Conservation (phyloP, 2,113 vertebrate genomes). For the Erythrolamprus reginae region DNA sequence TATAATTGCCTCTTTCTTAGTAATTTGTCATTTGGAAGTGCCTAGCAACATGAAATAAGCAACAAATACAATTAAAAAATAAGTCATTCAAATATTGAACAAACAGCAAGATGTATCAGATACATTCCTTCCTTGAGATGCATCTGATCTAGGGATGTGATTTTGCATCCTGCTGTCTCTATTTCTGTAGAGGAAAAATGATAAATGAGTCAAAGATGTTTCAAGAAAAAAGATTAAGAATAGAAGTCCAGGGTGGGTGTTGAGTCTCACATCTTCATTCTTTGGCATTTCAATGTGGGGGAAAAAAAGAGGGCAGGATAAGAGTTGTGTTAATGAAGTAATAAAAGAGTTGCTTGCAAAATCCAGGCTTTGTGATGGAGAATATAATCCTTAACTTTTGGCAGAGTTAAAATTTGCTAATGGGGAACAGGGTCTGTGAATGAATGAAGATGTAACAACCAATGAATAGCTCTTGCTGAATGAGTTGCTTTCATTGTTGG, state of each 20-base stretch:
- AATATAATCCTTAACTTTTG: neutral
- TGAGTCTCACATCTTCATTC: neutral
- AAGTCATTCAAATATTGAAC: neutral
- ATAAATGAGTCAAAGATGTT: neutral
- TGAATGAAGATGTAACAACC: neutral
- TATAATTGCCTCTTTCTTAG: neutral
- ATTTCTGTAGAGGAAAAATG: neutral
- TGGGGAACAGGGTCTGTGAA: neutral
- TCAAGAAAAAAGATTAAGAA: neutral
- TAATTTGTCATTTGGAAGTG: neutral
- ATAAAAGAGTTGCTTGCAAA: neutral
- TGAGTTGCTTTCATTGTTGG: neutral
- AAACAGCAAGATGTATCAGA: neutral
- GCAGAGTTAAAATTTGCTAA: neutral
- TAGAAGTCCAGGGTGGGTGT: neutral
- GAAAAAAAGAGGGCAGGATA: neutral
- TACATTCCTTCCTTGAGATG: neutral
- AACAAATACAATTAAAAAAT: neutral
- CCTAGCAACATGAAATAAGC: neutral
- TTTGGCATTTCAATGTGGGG: neutral
- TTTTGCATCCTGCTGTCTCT: neutral
- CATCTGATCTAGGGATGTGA: neutral
- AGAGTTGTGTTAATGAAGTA: neutral
- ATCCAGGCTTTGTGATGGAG: neutral
- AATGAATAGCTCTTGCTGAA: neutral